Base-by-base conservation (phyloP, 2,888 invertebrate species). In the Ectobius pallidus region DNA sequence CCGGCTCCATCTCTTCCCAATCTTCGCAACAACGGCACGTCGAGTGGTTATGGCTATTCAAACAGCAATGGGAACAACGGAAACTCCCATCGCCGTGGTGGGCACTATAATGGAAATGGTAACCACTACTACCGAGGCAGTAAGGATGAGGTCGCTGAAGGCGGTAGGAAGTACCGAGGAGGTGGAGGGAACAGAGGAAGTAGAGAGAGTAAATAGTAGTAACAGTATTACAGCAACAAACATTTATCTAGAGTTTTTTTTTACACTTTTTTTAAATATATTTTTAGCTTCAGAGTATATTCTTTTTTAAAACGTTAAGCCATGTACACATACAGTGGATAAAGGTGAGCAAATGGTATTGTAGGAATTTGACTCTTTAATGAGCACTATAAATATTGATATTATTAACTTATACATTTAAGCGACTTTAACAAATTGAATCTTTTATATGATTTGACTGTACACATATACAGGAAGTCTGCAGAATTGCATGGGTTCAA, bases 121-220 rank as follows among this genome's bases (percentile, higher is more conserved):
- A 78, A 79, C 72, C 78, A 78, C 65, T 77, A 78, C 71, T 78
- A 78, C 75, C 77, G 77, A n/a, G 75, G 76, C 22, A 73, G 75
- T 44, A 77, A 77, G 70, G 78, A 76, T 42, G 78, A 76, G 18
- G 65, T 44, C 46, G 75, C 75, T 18, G 75, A 75, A 18, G 75
- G 76, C n/a, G 70, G 76, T 58, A 63, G 77, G 42, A 75, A 77
- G 71, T 76, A 76, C 22, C 70, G 77, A 32, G 75, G 76, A 3
- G 73, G 77, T 11, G 77, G 76, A 20, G 73, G 73, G 18, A 55
- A 69, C 20, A 44, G 65, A 34, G 71, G 69, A 27, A 34, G 49
- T 55, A 46, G 72, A 20, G 72, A 74, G 58, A 27, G 44, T 7
- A 65, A 65, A 65, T 46, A 58, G n/a, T 58, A 58, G 58, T 58